A percentile compares a stretch with the other conserved stretches of the same genome.
phyloP scores from a whole-genome alignment of 92 coral and sea anemone species.

The Siderastrea siderea region DNA sequence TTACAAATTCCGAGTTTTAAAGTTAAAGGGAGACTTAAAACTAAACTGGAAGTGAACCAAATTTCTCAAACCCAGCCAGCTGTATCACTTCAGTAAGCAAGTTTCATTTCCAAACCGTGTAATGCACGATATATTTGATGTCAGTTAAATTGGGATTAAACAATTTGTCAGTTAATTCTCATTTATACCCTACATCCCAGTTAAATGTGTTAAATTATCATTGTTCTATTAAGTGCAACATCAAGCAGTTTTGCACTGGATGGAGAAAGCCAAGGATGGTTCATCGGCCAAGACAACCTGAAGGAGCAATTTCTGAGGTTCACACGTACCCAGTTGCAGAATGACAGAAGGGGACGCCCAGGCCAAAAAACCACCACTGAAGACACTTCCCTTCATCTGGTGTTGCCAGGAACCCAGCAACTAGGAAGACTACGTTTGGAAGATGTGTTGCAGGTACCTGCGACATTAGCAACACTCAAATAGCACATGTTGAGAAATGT shows the following conservation, averaged over 20 bases:
- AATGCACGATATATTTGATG: no score
- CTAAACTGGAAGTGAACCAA: no score
- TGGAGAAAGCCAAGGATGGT: constrained; percentile 29
- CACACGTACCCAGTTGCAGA: constrained; percentile 8
- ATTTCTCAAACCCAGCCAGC: no score
- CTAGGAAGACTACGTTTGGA: constrained; percentile 51
- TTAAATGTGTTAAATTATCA: neutral
- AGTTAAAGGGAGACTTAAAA: no score
- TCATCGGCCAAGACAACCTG: constrained; percentile 24
- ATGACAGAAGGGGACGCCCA: constrained; percentile 33
- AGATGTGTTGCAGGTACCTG: constrained; percentile 46
- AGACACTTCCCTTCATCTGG: constrained; percentile 10
- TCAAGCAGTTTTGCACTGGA: neutral
- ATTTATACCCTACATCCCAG: neutral
- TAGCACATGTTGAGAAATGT: no score
- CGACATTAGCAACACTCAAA: no score
- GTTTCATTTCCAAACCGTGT: no score
- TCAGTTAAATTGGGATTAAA: no score
- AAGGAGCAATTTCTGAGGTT: constrained; percentile 50
- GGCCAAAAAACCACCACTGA: constrained; percentile 3
- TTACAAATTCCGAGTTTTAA: no score
- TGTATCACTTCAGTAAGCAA: no score
- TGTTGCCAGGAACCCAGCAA: constrained; percentile 57
- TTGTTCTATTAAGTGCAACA: constrained; percentile 7
- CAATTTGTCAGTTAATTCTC: no score